These are phyloP conservation scores for Pyrocephalus nanus DNA, from an alignment of 2,797 vertebrate species.

Conservation along the genomic window DNA sequence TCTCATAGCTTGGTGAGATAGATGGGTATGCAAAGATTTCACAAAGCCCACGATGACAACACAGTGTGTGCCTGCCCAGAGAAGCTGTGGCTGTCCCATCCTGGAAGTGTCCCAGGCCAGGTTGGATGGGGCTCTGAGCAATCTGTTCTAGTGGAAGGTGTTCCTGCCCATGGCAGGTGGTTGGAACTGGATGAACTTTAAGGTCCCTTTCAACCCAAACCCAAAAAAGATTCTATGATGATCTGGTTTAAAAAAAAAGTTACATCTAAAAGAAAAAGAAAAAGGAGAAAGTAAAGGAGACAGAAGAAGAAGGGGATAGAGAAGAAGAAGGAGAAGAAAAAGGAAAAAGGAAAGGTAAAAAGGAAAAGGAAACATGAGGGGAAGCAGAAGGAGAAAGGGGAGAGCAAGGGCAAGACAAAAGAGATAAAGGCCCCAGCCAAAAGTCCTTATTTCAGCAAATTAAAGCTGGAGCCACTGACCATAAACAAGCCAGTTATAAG, in stretches of 20 bases:
- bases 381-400: not conserved
- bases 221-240: not conserved
- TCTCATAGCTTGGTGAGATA: not conserved
- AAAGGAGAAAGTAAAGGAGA: not conserved
- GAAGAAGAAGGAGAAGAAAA: not conserved
- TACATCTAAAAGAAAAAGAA: not conserved
- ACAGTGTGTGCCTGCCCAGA: not conserved
- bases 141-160: not conserved
- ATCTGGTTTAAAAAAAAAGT: not conserved
- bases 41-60: not conserved
- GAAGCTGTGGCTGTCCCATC: not conserved
- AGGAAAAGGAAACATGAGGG: not conserved
- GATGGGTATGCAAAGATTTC: not conserved
- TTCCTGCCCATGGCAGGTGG: not conserved
- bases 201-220: not conserved
- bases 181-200: not conserved
- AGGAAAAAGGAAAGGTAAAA: not conserved
- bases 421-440: not conserved
- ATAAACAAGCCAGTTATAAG: not conserved
- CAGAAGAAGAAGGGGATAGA: not conserved
- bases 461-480: not conserved
- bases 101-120: not conserved
- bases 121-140: not conserved
- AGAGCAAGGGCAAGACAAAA: not conserved
- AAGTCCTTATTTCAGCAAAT: not conserved